These are phyloP conservation scores for Pogonocichla stellata DNA, from an alignment of 2,113 vertebrate genomes.

Conservation along the genomic window DNA sequence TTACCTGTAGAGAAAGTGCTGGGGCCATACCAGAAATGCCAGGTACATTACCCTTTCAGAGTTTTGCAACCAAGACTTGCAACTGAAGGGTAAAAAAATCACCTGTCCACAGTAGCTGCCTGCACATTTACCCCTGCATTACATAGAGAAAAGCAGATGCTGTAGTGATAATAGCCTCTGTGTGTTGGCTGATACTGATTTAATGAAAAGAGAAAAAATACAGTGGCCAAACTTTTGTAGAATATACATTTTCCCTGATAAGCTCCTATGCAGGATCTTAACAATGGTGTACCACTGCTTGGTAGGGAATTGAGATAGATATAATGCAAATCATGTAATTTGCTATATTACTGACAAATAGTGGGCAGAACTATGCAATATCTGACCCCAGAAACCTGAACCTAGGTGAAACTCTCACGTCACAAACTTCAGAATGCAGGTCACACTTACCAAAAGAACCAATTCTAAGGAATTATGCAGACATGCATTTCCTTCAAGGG, in stretches of 20 bases:
- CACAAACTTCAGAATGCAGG: not conserved
- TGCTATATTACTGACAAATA: not conserved
- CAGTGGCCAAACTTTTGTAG: not conserved
- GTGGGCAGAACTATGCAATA: not conserved
- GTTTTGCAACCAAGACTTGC: not conserved
- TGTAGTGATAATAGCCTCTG: not conserved
- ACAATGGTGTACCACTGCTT: not conserved
- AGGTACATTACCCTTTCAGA: not conserved
- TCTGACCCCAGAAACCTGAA: not conserved
- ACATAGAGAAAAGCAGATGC: not conserved
- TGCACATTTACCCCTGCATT: not conserved
- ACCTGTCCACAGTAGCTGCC: not conserved
- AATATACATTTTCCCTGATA: not conserved
- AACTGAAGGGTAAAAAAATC: not conserved
- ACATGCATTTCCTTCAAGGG: not conserved
- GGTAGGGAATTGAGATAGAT: not conserved
- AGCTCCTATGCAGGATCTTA: not conserved
- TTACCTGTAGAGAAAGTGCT: not conserved
- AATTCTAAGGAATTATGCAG: not conserved
- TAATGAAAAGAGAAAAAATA: not conserved
- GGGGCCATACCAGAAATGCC: not conserved
- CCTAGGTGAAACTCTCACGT: not conserved
- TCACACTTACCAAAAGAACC: not conserved
- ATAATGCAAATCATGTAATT: not conserved
- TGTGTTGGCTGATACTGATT: not conserved